Evolutionary conservation across 2,797 vertebrate species (phyloP).

Genomic region (Thamnophis elegans): DNA sequence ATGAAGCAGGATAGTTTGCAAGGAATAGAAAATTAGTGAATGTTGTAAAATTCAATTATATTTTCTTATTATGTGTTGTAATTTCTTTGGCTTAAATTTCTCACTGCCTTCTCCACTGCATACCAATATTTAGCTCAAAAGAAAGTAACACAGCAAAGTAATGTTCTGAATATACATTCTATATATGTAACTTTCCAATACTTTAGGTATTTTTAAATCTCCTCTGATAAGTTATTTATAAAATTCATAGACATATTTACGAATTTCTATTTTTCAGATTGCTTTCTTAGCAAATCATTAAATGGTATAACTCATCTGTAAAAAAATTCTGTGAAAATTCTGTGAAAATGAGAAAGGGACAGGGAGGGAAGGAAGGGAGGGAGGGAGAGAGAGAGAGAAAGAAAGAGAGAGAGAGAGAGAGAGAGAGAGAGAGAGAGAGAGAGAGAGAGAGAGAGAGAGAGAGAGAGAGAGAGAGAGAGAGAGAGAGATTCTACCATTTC

Average conservation of each 20-base stretch:
- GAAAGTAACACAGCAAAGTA: background rate
- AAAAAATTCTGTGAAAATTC: background rate
- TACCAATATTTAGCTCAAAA: background rate
- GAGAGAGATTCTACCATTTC: background rate
- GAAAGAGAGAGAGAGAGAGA: too few relatives aligned
- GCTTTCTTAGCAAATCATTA: background rate
- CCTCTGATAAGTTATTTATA: background rate
- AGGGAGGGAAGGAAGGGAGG: too few relatives aligned
- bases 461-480: too few relatives aligned
- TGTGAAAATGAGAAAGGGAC: background rate
- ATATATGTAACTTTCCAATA: background rate
- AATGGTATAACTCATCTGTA: background rate
- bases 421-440: too few relatives aligned
- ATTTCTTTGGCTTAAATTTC: background rate
- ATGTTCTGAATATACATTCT: background rate
- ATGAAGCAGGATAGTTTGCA: background rate
- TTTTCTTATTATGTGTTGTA: background rate
- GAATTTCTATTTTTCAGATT: background rate
- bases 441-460: too few relatives aligned
- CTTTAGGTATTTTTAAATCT: background rate
- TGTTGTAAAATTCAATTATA: background rate
- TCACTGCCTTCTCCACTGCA: background rate
- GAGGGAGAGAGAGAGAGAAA: too few relatives aligned
- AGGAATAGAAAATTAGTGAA: background rate
- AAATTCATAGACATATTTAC: background rate